A percentile compares a stretch with the other conserved stretches of the same genome.
Evolutionary conservation across 2,113 vertebrate species (phyloP).

Genomic region (Hypanus sabinus): DNA sequence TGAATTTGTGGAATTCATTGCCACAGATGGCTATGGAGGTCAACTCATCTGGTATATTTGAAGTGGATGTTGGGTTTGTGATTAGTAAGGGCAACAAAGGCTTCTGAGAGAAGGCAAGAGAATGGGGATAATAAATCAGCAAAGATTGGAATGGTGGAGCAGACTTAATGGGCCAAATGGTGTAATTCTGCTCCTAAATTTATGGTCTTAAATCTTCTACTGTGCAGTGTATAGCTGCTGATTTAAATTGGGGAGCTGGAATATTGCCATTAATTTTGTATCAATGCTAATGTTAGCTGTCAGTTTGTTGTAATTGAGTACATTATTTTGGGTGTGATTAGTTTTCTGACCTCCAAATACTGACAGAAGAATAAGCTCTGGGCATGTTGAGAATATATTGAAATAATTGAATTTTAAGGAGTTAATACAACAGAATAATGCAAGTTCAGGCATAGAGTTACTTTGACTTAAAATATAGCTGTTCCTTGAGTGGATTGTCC

Average conservation of each 20-base stretch:
- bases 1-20: too few species aligned
- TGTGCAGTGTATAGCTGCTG: neutral
- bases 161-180: too few species aligned
- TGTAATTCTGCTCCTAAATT: too few species aligned
- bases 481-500: neutral
- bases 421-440: neutral
- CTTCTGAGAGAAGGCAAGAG: too few species aligned
- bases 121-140: too few species aligned
- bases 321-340: neutral
- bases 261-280: neutral
- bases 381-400: neutral
- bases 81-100: too few species aligned
- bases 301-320: neutral
- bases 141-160: too few species aligned
- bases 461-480: neutral
- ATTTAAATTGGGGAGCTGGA: neutral
- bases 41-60: too few species aligned
- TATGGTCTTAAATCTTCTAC: neutral
- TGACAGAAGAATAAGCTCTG: neutral
- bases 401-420: neutral
- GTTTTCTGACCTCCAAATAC: neutral
- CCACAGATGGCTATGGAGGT: too few species aligned
- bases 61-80: too few species aligned
- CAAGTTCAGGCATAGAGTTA: neutral
- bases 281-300: neutral